These are phyloP conservation scores for Salticus scenicus DNA, from an alignment of 2,888 invertebrate genomes.

Conservation along the genomic window DNA sequence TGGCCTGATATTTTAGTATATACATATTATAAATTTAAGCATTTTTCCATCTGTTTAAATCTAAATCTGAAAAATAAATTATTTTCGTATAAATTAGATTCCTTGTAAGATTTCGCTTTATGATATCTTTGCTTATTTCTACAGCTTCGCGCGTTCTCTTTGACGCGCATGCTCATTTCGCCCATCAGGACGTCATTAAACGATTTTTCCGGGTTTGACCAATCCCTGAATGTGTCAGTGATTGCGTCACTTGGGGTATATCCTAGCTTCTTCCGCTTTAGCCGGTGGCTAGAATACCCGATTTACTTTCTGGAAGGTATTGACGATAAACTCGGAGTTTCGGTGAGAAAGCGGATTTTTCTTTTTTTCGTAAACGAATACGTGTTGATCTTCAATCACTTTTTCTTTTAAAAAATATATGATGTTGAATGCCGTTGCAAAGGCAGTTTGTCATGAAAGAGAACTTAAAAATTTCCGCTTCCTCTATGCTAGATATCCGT, in stretches of 20 bases:
- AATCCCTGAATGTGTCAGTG: neutral
- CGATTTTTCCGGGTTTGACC: conserved; percentile 6
- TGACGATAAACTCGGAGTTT: neutral
- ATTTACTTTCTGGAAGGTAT: conserved; percentile 6
- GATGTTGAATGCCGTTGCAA: neutral
- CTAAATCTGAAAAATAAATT: no score
- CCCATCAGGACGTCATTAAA: neutral
- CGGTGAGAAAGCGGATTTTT: neutral
- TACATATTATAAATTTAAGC: no score
- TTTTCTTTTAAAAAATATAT: neutral
- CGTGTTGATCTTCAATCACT: neutral
- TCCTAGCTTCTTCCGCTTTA: conserved; percentile 5
- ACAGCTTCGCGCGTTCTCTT: neutral
- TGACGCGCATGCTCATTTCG: neutral
- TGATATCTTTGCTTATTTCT: neutral
- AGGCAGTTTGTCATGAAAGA: neutral
- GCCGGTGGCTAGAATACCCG: neutral
- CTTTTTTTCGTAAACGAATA: neutral
- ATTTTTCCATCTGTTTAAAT: no score
- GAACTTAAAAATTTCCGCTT: neutral
- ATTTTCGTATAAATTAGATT: no score
- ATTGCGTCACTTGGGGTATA: conserved; percentile 8
- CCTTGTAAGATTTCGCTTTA: no score
- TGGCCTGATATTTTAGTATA: no score
- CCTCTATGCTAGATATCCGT: neutral